Evolutionary conservation across 2,888 invertebrate genomes (phyloP), one percentile per base, ranked within the genome.

Genomic region (Temnothorax unifasciatus): DNA sequence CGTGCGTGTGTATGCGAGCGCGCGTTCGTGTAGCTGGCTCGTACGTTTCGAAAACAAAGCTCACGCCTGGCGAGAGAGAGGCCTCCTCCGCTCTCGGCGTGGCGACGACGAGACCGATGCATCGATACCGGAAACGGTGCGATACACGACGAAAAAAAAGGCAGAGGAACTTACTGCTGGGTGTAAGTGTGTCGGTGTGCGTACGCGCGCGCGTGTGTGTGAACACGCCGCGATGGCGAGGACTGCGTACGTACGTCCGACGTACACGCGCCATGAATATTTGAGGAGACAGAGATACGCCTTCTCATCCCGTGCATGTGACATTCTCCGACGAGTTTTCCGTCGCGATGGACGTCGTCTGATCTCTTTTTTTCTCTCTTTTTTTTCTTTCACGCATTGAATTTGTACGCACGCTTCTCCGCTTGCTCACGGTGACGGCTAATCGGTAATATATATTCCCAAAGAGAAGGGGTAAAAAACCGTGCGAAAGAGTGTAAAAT

Each of bases 91-190:
- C 90, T 81, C 87, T 82, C 87, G 87, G 84, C 87, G 83, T 86
- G 86, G 83, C 88, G 83, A 84, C 88, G 83, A 84, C 86, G 82
- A 81, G 87, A 82, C 86, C 92, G 91, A 91, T 91, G 90, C 91
- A 92, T 92, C 93, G 92, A 93, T 93, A 89, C 93, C 93, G 93
- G 93, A 93, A 93, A 92, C 91, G 89, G 85, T 85, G 84, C 85
- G 90, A 88, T 90, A 86, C 86, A 87, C 85, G 86, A 66, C 63
- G 85, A 75, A 57, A 85, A 86, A 86, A 92, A 84, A 86, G 88
- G 89, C 64, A 79, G 66, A 52, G 82, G 83, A 86, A 87, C 86
- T 87, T 86, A 85, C 88, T 83, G 86, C 79, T 79, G 66, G 2
- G 54, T 77, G 18, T 57, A 82, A 64, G 77, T 74, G 64, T 63